A percentile compares a stretch with the other conserved stretches of the same genome.
phyloP scores from a whole-genome alignment of 2,113 vertebrate species.

The Ia io region DNA sequence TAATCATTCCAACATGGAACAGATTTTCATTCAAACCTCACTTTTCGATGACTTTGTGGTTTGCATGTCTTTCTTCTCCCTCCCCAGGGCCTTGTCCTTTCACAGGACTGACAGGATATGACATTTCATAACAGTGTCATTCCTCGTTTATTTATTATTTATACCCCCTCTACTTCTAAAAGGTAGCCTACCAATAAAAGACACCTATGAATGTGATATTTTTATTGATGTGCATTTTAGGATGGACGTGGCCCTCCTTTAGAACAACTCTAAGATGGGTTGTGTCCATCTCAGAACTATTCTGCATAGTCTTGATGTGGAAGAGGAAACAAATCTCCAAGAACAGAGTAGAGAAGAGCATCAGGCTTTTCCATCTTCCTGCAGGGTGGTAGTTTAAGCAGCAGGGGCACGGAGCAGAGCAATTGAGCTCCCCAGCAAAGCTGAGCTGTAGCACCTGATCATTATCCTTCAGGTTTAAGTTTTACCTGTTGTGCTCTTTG shows the following conservation, averaged over 20 bases:
- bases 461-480: constrained; percentile 54
- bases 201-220: not conserved
- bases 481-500: constrained; percentile 72
- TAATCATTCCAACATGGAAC: constrained; percentile 3
- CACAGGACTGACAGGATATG: constrained; percentile 23
- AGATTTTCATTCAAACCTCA: not conserved
- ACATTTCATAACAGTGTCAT: constrained; percentile 56
- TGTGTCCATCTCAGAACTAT: not conserved
- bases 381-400: constrained; percentile 49
- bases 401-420: constrained; percentile 43
- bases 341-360: not conserved
- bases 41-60: not conserved
- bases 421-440: not conserved
- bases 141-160: constrained; percentile 67
- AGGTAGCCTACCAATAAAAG: constrained; percentile 16
- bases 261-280: not conserved
- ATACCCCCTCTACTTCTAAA: constrained; percentile 51
- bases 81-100: constrained; percentile 49
- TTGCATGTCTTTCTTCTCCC: constrained; percentile 2
- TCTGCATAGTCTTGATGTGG: not conserved
- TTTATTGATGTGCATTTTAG: not conserved
- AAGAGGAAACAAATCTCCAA: not conserved
- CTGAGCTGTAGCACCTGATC: constrained; percentile 37
- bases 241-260: not conserved
- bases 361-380: not conserved